Evolutionary conservation across 2,113 vertebrate genomes (phyloP), one percentile per base, ranked within the genome.

Genomic region (Gorsachius goisagi): DNA sequence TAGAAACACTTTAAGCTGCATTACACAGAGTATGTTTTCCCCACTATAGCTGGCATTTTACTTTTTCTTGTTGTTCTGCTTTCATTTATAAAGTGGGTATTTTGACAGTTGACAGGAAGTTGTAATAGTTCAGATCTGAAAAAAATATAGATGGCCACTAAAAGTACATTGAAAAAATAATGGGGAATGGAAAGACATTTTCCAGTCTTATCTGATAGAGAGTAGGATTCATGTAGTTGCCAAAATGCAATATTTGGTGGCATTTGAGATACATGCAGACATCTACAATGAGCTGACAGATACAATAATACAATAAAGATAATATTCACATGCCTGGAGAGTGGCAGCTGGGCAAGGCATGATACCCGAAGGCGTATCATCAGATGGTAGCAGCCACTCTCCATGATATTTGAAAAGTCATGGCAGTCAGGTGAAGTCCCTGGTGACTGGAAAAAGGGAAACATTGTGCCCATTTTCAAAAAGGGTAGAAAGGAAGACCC

Each of bases 131-230:
- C 37, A 41, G 27, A 69, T n/a, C 4, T 66, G 18, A 52, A 88
- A 82, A 79, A 79, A 90, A 56, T 5, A 41, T 3, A 72, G 19
- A n/a, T 39, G 3, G 24, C 45, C 27, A 60, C 22, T 69, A 15
- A 23, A 85, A 60, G 30, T 52, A 78, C 18, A 19, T 3, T 55
- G 24, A 39, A 68, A 45, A 73, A 76, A 21, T 82, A 86, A 58
- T 0, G 1, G 7, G 12, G 19, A 64, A 52, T 22, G 7, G 15
- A 60, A 71, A 4, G 0, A 73, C 67, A 20, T 15, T 63, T 73
- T 76, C 47, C 58, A 41, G 18, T 49, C 27, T 39, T 35, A 76
- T 49, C 39, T 41, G 30, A 67, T 3, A 63, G 26, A 41, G 21
- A 41, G 18, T 18, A 4, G 15, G 33, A 41, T 72, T 27, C 45